Evolutionary conservation across 2,888 invertebrate species (phyloP).

Genomic region (Phaonia tiefii): DNA sequence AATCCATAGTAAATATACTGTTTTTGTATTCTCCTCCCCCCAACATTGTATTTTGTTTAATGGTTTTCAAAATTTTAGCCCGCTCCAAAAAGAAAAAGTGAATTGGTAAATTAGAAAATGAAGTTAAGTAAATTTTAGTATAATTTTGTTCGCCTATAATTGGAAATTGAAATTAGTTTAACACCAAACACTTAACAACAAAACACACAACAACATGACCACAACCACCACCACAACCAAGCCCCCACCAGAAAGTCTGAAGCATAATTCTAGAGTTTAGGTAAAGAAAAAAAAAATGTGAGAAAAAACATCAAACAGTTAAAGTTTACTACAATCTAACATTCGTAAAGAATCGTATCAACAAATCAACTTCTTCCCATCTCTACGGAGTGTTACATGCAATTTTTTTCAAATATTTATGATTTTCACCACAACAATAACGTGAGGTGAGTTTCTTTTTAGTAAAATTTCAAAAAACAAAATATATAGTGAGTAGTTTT

Average conservation of each 20-base stretch:
- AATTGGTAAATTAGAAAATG: slow-evolving; percentile 36
- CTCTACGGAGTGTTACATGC: background rate
- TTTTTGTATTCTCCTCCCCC: slow-evolving; percentile 37
- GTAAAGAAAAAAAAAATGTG: background rate
- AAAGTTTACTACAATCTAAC: background rate
- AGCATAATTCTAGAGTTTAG: slow-evolving; percentile 27
- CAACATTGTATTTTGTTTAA: slow-evolving; percentile 1
- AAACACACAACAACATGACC: background rate
- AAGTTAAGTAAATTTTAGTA: background rate
- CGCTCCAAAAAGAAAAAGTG: slow-evolving; percentile 52
- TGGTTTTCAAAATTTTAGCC: slow-evolving; percentile 43
- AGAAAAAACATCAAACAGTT: slow-evolving; percentile 1
- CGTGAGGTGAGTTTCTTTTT: slow-evolving; percentile 59
- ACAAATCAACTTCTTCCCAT: no score
- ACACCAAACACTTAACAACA: slow-evolving; percentile 6
- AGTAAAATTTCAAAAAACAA: slow-evolving; percentile 19
- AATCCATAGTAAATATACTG: slow-evolving; percentile 5
- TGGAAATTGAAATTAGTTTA: slow-evolving; percentile 10
- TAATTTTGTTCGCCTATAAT: slow-evolving; percentile 19
- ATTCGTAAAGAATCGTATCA: no score
- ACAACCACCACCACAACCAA: background rate
- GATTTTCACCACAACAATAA: slow-evolving; percentile 20
- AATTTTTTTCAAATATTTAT: slow-evolving; percentile 22
- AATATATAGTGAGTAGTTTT: slow-evolving; percentile 20
- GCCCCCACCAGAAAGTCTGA: slow-evolving; percentile 21